Base-by-base conservation (phyloP, 2,888 invertebrate genomes). In the Meganola albula region DNA sequence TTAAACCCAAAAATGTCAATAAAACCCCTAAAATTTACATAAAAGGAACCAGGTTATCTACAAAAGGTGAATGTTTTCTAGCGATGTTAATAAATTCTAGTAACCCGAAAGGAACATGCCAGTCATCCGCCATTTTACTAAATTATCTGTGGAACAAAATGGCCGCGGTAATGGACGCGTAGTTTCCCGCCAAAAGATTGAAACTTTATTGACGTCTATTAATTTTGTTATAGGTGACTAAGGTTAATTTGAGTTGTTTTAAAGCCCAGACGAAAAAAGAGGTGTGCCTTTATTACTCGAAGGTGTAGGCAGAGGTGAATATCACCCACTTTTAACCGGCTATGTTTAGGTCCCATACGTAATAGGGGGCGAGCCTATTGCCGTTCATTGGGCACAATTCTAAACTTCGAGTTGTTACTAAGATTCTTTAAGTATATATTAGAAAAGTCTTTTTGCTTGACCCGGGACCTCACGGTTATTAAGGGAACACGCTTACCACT, bases 101-200 rank as follows among this genome's bases (percentile, higher is more conserved):
- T 40, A 44, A 40, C 27, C 46, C n/a, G 23, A 41, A 52, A 43
- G 40, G 36, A 49, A 58, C 38, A 26, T 40, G 64, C 67, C 51
- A 58, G 58, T 68, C 68, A 68, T 55, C 47, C 50, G 50, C 58
- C 64, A 59, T 67, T 69, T 67, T 61, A 52, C 46, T 50, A 63
- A 60, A 67, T 67, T 63, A 57, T 58, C 53, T 53, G 40, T 34
- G 38, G 37, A 14, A 39, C 48, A 60, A 61, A 56, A 61, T 61
- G 59, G 54, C 49, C 31, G 31, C 42, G 33, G 34, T 55, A 57
- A 53, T 53, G 49, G 50, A 47, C 37, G 43, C 42, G 46, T 52
- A 48, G 47, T 54, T 56, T 48, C 46, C 38, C 51, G 44, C 48
- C 46, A 48, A 57, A 55, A 58, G 52, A 60, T 63, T 58, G 56